These are phyloP conservation scores for Zophobas morio DNA, from an alignment of 1,140 invertebrate species.

Conservation along the genomic window DNA sequence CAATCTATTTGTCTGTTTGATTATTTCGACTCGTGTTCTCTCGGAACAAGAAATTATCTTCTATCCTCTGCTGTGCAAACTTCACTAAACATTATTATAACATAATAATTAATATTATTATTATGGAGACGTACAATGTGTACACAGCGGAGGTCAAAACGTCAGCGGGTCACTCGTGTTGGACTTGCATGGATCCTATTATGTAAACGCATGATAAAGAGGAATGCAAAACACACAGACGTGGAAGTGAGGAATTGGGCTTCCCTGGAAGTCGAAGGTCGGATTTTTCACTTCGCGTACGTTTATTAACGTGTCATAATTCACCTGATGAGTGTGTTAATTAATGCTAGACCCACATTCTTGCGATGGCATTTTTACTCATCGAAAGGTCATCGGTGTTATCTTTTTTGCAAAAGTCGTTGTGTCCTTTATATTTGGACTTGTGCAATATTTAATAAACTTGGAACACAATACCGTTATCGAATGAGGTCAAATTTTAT, in stretches of 20 bases:
- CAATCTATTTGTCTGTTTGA: constrained; percentile 57
- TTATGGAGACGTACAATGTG: constrained; percentile 9
- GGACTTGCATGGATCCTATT: constrained; percentile 28
- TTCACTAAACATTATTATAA: background rate
- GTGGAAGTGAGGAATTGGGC: background rate
- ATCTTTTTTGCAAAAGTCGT: constrained; percentile 5
- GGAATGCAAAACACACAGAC: background rate
- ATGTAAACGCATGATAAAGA: constrained; percentile 34
- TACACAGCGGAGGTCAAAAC: constrained; percentile 18
- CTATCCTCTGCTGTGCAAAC: background rate
- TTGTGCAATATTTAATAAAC: constrained; percentile 5
- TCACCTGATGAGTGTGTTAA: too few relatives aligned
- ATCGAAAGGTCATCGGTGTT: background rate
- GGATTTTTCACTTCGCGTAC: background rate
- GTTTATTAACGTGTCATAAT: too few relatives aligned
- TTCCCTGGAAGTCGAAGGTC: background rate
- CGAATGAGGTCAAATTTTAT: constrained; percentile 4
- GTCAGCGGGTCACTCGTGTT: constrained; percentile 41
- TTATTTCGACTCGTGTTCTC: constrained; percentile 31
- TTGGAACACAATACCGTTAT: constrained; percentile 5
- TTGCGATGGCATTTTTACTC: too few relatives aligned
- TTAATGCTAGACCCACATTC: too few relatives aligned
- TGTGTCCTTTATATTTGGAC: constrained; percentile 6
- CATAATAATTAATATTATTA: constrained; percentile 8
- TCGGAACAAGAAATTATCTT: constrained; percentile 27